Evolutionary conservation across 2,113 vertebrate genomes (phyloP).

Genomic region (Pangasianodon gigas): DNA sequence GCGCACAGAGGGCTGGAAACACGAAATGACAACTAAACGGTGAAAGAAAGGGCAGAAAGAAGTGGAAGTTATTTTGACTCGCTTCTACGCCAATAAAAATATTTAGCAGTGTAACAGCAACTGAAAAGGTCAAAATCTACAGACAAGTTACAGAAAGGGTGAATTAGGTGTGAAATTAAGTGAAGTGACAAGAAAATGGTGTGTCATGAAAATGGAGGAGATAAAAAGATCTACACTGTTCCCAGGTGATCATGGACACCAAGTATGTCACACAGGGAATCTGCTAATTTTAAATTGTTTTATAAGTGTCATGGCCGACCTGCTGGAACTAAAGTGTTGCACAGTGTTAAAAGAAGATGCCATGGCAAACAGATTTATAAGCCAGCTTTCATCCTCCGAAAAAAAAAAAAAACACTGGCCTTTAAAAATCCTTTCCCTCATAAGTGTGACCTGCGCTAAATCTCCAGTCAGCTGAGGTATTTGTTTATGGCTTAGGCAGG

Average conservation of each 20-base stretch:
- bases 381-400: not conserved
- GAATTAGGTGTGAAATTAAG: not conserved
- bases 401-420: not conserved
- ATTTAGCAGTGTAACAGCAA: not conserved
- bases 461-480: conserved; percentile 18
- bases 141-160: conserved; percentile 1
- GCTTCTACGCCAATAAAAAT: not conserved
- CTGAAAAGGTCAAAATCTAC: conserved; percentile 4
- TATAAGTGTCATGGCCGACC: not conserved
- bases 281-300: not conserved
- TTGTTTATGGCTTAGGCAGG: not conserved
- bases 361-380: conserved; percentile 7
- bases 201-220: not conserved
- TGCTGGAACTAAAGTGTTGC: not conserved
- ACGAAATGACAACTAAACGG: not conserved
- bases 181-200: not conserved
- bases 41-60: not conserved
- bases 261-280: not conserved
- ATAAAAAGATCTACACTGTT: not conserved
- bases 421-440: conserved; percentile 12
- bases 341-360: not conserved
- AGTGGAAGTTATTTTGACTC: not conserved
- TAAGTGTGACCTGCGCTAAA: conserved; percentile 7
- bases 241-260: not conserved
- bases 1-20: not conserved